Base-by-base conservation (phyloP, 2,888 invertebrate species). In the Odontomyia ornata region DNA sequence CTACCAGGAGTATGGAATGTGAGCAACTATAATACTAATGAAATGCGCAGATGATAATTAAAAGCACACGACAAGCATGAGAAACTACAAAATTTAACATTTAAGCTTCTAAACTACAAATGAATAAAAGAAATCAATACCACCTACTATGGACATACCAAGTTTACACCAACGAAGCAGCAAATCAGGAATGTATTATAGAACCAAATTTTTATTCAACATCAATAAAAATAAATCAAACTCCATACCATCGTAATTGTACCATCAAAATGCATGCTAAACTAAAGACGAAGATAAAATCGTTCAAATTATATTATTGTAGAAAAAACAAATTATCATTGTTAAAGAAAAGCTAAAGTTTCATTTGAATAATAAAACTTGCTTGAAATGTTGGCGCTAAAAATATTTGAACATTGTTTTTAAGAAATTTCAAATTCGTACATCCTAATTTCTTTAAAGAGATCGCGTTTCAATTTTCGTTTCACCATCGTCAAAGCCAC, bases 1-100 rank as follows among this genome's bases (percentile, higher is more conserved):
- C 73, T 60, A 73, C 73, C 57, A 43, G 52, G 28, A 72, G 52
- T 13, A 52, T 18, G 52, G 52, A 52, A 2, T 52, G 13, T 18
- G 4, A 52, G 4, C 18, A 4, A 52, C n/a, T n/a, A n/a, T n/a
- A 36, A 3, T 52, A 52, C 15, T 4, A 18, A 52, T n/a, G 52
- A 36, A 36, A 36, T 36, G 36, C 36, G 36, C 5, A 36, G 36
- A 36, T 36, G 9, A 36, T 9, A 36, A 36, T 36, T 5, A 9
- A 3, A 36, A 36, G 36, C 36, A 36, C 36, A 36, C 36, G 36
- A 36, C 36, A 36, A 36, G 9, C 36, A 36, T 36, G 36, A 36
- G 3, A 36, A 36, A 36, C 36, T 5, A 9, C 36, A 36, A 36
- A 36, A 36, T 36, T 36, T 5, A 5, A 36, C 36, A 36, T 5